A percentile compares a stretch with the other conserved stretches of the same genome.
phyloP scores from a whole-genome alignment of 2,888 invertebrate species.

The Linyphia triangularis region DNA sequence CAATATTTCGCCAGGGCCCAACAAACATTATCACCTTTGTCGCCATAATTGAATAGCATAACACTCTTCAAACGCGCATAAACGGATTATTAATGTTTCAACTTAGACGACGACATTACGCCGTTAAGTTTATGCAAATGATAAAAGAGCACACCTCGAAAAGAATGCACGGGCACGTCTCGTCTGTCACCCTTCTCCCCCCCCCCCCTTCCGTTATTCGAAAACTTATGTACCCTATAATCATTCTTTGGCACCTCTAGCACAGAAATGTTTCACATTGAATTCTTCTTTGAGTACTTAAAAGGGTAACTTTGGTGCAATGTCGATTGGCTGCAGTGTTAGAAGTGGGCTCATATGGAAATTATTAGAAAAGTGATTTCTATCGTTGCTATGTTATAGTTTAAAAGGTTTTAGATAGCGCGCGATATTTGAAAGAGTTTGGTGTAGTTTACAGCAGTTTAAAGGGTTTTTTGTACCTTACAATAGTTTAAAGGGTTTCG shows the following conservation, averaged over 20 bases:
- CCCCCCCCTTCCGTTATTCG: neutral
- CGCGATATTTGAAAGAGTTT: too few species aligned
- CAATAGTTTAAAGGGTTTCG: too few species aligned
- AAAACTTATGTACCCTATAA: conserved; percentile 30
- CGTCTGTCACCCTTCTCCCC: neutral
- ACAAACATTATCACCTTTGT: neutral
- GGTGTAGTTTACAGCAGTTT: too few species aligned
- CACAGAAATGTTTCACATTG: conserved; percentile 33
- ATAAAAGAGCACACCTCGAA: conserved; percentile 21
- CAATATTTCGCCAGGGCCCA: neutral
- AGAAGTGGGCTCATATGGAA: too few species aligned
- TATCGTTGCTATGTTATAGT: too few species aligned
- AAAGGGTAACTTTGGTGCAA: conserved; percentile 41
- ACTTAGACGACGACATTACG: conserved; percentile 46
- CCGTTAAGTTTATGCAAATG: conserved; percentile 59
- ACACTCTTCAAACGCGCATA: conserved; percentile 15
- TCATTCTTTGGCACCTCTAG: neutral
- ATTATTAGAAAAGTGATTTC: too few species aligned
- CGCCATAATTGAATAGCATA: conserved; percentile 37
- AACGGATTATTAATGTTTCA: conserved; percentile 70
- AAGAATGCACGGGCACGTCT: conserved; percentile 40
- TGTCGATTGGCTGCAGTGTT: conserved; percentile 50
- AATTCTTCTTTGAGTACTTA: conserved; percentile 43
- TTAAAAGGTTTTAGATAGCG: too few species aligned
- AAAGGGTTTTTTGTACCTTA: too few species aligned